Evolutionary conservation across 1,140 invertebrate genomes (phyloP).

Genomic region (Orius laevigatus): DNA sequence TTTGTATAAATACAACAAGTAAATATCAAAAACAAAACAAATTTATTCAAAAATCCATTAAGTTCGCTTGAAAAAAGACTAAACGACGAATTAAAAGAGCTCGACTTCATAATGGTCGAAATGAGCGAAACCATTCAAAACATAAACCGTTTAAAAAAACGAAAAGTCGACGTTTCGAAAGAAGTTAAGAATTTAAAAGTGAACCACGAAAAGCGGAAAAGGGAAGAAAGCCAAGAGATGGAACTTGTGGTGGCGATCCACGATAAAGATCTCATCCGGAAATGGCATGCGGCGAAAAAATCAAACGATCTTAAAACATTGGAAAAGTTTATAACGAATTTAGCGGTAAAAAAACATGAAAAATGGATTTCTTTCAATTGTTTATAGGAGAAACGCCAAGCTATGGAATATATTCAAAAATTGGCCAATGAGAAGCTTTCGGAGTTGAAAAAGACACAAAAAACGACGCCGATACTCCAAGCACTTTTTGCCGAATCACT

Average conservation of each 20-base stretch:
- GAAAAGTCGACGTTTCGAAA: conserved; percentile 23
- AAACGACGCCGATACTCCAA: too few species aligned
- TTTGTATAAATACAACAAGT: too few species aligned
- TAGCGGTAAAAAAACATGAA: not conserved
- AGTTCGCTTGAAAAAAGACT: conserved; percentile 19
- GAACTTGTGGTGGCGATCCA: conserved; percentile 1
- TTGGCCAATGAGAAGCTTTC: conserved; percentile 12
- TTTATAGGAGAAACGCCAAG: conserved; percentile 27
- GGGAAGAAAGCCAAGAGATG: conserved; percentile 7
- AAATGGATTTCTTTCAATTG: conserved; percentile 5
- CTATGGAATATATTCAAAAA: conserved; percentile 20
- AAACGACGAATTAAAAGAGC: conserved; percentile 22
- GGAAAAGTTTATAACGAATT: conserved; percentile 5
- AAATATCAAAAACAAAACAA: too few species aligned
- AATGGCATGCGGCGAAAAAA: conserved; percentile 5
- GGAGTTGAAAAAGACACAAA: conserved; percentile 2
- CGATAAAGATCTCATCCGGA: conserved; percentile 5
- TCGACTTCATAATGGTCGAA: conserved; percentile 24
- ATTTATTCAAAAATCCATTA: too few species aligned
- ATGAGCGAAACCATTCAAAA: conserved; percentile 21
- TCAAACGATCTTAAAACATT: not conserved
- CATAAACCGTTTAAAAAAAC: conserved; percentile 24
- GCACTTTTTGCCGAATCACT: too few species aligned
- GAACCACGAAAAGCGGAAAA: not conserved
- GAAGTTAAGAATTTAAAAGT: conserved; percentile 19